Evolutionary conservation across 2,888 invertebrate species (phyloP).

Genomic region (Baccha elongata): DNA sequence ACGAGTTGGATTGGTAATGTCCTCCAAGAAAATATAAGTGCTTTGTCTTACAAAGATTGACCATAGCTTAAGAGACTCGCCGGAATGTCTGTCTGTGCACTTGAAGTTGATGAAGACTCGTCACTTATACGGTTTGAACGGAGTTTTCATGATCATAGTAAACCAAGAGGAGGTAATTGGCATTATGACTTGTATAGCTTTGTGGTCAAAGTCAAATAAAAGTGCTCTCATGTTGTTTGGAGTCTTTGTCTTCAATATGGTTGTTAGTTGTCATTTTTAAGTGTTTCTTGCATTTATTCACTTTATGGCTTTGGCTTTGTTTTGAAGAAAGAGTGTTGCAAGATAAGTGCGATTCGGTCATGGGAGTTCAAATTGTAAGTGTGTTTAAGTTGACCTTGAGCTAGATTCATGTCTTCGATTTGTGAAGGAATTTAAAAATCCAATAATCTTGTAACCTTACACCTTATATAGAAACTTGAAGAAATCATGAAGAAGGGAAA

Average conservation of each 20-base stretch:
- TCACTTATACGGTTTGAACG: background rate
- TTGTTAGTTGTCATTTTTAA: constrained; percentile 65
- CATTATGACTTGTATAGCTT: constrained; percentile 42
- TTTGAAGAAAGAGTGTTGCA: background rate
- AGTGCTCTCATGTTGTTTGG: constrained; percentile 64
- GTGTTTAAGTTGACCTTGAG: constrained; percentile 4
- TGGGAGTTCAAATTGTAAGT: constrained; percentile 14
- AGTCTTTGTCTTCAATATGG: constrained; percentile 59
- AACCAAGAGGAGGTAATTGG: constrained; percentile 47
- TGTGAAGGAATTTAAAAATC: too few species aligned
- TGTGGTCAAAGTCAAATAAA: constrained; percentile 59
- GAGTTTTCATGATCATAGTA: background rate
- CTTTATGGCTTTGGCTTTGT: background rate
- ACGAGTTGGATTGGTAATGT: constrained; percentile 38
- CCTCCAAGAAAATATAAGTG: constrained; percentile 22
- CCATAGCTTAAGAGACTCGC: constrained; percentile 27
- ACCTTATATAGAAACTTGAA: too few species aligned
- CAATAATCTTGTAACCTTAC: too few species aligned
- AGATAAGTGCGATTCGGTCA: background rate
- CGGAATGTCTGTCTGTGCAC: constrained; percentile 23
- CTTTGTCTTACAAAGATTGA: constrained; percentile 37
- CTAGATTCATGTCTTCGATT: background rate
- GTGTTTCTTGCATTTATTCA: constrained; percentile 26
- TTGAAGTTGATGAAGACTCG: constrained; percentile 36
- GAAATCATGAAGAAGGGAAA: too few species aligned